phyloP scores from a whole-genome alignment of 2,113 vertebrate species.

The Aegypius monachus region DNA sequence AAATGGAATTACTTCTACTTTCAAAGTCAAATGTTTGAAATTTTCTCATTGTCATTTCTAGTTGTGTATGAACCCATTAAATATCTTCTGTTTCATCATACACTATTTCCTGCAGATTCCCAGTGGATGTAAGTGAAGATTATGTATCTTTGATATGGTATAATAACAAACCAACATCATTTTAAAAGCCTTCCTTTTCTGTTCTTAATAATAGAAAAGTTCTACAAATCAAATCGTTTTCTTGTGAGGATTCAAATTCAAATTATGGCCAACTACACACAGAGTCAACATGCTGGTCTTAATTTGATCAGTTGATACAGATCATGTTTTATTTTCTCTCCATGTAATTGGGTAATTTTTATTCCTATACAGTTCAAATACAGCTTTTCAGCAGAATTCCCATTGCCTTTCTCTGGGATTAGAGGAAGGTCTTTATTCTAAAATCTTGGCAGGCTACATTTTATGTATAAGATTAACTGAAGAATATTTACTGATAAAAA shows the following conservation, averaged over 20 bases:
- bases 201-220: not conserved
- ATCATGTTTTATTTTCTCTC: slow-evolving; percentile 1
- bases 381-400: not conserved
- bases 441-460: not conserved
- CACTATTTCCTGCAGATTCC: not conserved
- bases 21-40: not conserved
- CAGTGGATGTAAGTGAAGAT: not conserved
- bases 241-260: not conserved
- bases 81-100: not conserved
- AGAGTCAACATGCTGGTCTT: not conserved
- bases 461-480: not conserved
- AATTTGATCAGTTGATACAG: not conserved
- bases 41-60: not conserved
- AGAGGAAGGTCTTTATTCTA: not conserved
- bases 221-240: not conserved
- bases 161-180: not conserved
- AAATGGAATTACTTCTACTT: not conserved
- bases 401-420: not conserved
- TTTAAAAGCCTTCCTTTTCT: not conserved
- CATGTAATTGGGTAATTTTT: not conserved
- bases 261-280: not conserved
- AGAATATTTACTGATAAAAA: not conserved
- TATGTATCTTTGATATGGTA: not conserved
- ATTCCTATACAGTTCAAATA: not conserved
- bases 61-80: not conserved